phyloP scores from a whole-genome alignment of 2,888 invertebrate genomes.

The Amblyjoppa fuscipennis region DNA sequence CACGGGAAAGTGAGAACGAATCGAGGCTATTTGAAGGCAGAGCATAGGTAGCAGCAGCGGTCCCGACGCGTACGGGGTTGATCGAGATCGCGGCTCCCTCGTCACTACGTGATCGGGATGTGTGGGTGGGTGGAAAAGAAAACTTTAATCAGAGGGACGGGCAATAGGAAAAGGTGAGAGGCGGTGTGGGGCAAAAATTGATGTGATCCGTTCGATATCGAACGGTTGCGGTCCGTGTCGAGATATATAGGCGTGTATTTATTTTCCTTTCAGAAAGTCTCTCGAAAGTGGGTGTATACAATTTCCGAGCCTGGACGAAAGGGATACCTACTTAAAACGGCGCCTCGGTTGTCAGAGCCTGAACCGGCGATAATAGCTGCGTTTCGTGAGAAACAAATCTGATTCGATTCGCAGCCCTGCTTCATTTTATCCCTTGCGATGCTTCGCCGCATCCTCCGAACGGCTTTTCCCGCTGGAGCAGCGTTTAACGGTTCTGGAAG shows the following conservation, averaged over 20 bases:
- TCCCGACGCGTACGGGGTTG: slow-evolving; percentile 38
- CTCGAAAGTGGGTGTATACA: slow-evolving; percentile 3
- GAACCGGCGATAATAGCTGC: slow-evolving; percentile 53
- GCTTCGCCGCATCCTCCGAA: slow-evolving; percentile 44
- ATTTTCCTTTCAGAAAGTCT: slow-evolving; percentile 41
- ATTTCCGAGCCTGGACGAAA: background rate
- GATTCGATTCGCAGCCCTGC: slow-evolving; percentile 66
- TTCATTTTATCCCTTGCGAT: slow-evolving; percentile 64
- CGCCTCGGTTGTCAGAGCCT: slow-evolving; percentile 7
- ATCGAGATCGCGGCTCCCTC: slow-evolving; percentile 60
- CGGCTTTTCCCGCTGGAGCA: slow-evolving; percentile 38
- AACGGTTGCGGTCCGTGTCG: slow-evolving; percentile 25
- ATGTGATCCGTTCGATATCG: slow-evolving; percentile 52
- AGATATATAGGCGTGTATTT: slow-evolving; percentile 27
- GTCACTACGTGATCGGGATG: slow-evolving; percentile 59
- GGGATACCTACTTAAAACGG: background rate
- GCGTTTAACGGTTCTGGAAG: slow-evolving; percentile 24
- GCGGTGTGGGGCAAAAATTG: slow-evolving; percentile 44
- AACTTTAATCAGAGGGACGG: slow-evolving; percentile 53
- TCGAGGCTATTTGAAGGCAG: slow-evolving; percentile 68
- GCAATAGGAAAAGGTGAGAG: slow-evolving; percentile 24
- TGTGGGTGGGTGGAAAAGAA: slow-evolving; percentile 45
- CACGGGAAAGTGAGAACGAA: slow-evolving; percentile 76
- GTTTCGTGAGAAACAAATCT: slow-evolving; percentile 55
- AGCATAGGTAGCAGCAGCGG: slow-evolving; percentile 51